Evolutionary conservation across 2,888 invertebrate species (phyloP), one percentile per base, ranked within the genome.

Genomic region (Argyresthia goedartella): DNA sequence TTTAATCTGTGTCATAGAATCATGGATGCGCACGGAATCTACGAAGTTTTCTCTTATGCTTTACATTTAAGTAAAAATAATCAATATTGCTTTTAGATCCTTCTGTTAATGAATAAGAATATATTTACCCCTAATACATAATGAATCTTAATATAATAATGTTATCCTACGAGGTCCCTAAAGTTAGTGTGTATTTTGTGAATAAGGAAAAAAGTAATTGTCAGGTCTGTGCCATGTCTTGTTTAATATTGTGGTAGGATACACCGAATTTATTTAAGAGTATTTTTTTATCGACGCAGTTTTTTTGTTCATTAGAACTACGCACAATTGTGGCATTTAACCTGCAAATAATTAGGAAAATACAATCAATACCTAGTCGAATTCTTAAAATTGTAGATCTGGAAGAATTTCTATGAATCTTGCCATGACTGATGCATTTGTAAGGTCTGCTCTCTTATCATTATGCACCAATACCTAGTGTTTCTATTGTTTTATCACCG

Each of bases 401-500:
- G 25, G 2, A 4, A n/a, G n/a, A 4, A 25, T 25, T 2, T 25
- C 15, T 36, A 15, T 48, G 14, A 36, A 15, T 50, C 41, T 41
- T 41, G 50, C 50, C 50, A 50, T 41, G 50, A 50, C 50, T 50
- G 41, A 42, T 8, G 16, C 49, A 42, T 47, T 41, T 42, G 25
- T 49, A 25, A 34, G 14, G 36, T 49, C 15, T 25, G 43, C 50
- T 50, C 44, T 50, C 49, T 49, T 13, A 39, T 11, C n/a, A 39
- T 9, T 46, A 16, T 49, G 49, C 25, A 41, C n/a, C 50, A 50
- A 9, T 50, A 16, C n/a, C n/a, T n/a, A 25, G 41, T 25, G 25
- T 25, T 25, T 50, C 16, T 25, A n/a, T 43, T 44, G 14, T 15
- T 34, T 33, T 50, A 39, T 61, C 54, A 61, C 59, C 62, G 68